These are phyloP conservation scores for Cromileptes altivelis DNA, from an alignment of 2,113 vertebrate genomes.

Conservation along the genomic window DNA sequence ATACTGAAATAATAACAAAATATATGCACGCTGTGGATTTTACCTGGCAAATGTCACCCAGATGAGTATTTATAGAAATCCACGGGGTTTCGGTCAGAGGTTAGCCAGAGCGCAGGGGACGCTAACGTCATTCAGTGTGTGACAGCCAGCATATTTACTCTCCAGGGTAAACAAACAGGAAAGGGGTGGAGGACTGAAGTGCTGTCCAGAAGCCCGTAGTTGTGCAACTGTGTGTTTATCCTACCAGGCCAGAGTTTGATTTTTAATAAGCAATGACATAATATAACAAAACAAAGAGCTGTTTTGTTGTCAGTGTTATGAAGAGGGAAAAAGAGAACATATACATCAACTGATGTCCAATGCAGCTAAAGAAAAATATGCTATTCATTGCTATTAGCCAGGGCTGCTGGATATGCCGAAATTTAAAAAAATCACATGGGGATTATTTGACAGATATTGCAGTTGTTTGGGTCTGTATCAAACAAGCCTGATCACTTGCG, in stretches of 20 bases:
- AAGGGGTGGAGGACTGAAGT: constrained; percentile 47
- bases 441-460: too few species aligned
- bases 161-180: constrained; percentile 65
- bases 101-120: constrained; percentile 44
- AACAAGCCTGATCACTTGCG: too few species aligned
- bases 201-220: constrained; percentile 3
- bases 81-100: constrained; percentile 37
- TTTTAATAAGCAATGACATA: constrained; percentile 4
- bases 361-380: too few species aligned
- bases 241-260: background rate
- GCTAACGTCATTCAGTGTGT: constrained; percentile 37
- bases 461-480: too few species aligned
- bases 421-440: background rate
- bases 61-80: constrained; percentile 60
- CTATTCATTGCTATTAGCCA: too few species aligned
- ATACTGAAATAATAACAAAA: background rate
- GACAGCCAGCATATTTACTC: constrained; percentile 50
- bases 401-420: too few species aligned
- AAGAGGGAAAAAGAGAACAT: background rate
- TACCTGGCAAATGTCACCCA: constrained; percentile 21
- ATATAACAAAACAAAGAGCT: background rate
- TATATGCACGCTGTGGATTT: background rate
- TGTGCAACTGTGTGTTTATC: constrained; percentile 22
- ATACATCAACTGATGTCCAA: background rate
- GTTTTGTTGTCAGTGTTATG: background rate